phyloP scores from a whole-genome alignment of 2,888 invertebrate genomes.

The Rhagophthalmus giganteus region DNA sequence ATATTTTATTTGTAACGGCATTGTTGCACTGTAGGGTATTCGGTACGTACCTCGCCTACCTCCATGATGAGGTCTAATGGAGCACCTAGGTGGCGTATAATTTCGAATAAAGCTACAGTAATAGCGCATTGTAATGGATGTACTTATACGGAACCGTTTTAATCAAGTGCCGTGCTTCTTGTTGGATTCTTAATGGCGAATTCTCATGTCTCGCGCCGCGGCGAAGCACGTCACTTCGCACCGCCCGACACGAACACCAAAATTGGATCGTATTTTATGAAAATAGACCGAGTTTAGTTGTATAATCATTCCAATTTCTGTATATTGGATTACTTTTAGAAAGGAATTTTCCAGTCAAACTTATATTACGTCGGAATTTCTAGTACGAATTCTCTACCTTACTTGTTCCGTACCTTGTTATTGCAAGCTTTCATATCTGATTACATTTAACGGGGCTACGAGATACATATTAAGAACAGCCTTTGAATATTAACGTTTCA shows the following conservation, averaged over 20 bases:
- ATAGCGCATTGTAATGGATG: slow-evolving; percentile 47
- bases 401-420: slow-evolving; percentile 6
- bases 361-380: slow-evolving; percentile 5
- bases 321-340: slow-evolving; percentile 12
- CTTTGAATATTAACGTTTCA: slow-evolving; percentile 31
- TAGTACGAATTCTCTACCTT: slow-evolving; percentile 3
- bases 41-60: slow-evolving; percentile 30
- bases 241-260: slow-evolving; percentile 32
- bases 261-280: slow-evolving; percentile 36
- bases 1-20: too few species aligned
- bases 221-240: slow-evolving; percentile 33
- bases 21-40: neutral
- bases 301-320: slow-evolving; percentile 25
- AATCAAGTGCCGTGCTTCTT: slow-evolving; percentile 50
- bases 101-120: slow-evolving; percentile 47
- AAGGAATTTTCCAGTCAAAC: slow-evolving; percentile 10
- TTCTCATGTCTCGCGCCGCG: slow-evolving; percentile 45
- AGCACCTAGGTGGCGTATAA: slow-evolving; percentile 42
- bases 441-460: slow-evolving; percentile 14
- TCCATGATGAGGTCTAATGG: slow-evolving; percentile 39
- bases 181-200: slow-evolving; percentile 47
- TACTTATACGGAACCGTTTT: slow-evolving; percentile 46
- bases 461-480: slow-evolving; percentile 24
- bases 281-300: slow-evolving; percentile 28
- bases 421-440: slow-evolving; percentile 18